Conservation (phyloP, 2,797 vertebrate genomes). For the Micromesistius poutassou region DNA sequence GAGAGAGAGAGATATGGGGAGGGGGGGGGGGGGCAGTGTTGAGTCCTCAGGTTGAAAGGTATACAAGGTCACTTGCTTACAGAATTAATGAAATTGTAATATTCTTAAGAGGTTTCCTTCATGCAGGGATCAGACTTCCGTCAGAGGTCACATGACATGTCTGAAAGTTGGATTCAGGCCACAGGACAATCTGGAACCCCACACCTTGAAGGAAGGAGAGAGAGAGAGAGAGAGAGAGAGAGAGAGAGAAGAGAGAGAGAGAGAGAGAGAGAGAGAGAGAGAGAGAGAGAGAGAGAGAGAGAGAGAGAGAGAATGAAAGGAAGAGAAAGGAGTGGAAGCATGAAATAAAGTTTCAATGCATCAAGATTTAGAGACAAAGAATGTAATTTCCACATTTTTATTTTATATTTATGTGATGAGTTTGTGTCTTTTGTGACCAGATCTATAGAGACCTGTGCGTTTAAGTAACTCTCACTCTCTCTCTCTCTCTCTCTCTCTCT, state of each 20-base stretch:
- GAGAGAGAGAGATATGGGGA: neutral
- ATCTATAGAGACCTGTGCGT: too few relatives aligned
- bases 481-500: too few relatives aligned
- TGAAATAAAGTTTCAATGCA: too few relatives aligned
- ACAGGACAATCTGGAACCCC: constrained; percentile 6
- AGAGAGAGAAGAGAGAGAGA: constrained; percentile 9
- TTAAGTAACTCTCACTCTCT: too few relatives aligned
- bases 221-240: constrained; percentile 3
- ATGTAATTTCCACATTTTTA: too few relatives aligned
- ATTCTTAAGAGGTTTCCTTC: constrained; percentile 46
- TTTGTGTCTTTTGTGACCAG: too few relatives aligned
- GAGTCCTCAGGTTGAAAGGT: neutral
- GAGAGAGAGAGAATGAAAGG: too few relatives aligned
- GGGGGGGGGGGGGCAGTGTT: neutral
- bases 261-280: constrained; percentile 6
- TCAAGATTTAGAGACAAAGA: too few relatives aligned
- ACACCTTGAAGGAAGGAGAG: constrained; percentile 17
- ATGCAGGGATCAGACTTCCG: constrained; percentile 1
- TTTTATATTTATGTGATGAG: too few relatives aligned
- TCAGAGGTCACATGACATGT: constrained; percentile 22
- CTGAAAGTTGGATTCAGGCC: constrained; percentile 22
- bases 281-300: neutral
- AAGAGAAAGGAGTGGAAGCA: too few relatives aligned
- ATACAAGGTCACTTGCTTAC: constrained; percentile 24
- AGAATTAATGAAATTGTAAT: constrained; percentile 46